These are phyloP conservation scores for Aeoliscus strigatus DNA, from an alignment of 2,797 vertebrate genomes.

Conservation along the genomic window DNA sequence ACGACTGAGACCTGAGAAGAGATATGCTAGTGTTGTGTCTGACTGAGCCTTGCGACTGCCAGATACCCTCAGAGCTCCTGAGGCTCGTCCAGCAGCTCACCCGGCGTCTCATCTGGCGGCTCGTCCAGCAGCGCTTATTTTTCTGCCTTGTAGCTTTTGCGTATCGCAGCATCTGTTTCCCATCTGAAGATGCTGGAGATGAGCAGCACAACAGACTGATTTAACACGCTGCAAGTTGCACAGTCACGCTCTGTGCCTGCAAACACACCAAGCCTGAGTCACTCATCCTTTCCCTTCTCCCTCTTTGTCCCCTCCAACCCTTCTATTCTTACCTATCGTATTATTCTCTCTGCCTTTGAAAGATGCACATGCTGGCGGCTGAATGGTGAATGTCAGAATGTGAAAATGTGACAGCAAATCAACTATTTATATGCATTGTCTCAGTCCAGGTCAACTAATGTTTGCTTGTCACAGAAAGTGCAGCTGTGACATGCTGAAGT, in stretches of 20 bases:
- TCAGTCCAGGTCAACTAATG: no score
- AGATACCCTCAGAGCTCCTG: no score
- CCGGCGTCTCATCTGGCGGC: no score
- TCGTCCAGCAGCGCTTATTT: neutral
- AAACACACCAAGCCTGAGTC: constrained; percentile 19
- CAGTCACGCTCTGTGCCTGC: constrained; percentile 48
- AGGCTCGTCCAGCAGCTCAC: no score
- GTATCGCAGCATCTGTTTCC: constrained; percentile 16
- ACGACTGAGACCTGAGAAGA: no score
- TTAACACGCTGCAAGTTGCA: constrained; percentile 50
- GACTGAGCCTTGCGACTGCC: no score
- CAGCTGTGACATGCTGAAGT: no score
- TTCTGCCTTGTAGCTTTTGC: constrained; percentile 2
- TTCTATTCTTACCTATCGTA: constrained; percentile 5
- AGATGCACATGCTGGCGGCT: neutral
- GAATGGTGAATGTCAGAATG: neutral
- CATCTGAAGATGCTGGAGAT: constrained; percentile 4
- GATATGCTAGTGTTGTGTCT: no score
- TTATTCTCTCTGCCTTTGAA: neutral
- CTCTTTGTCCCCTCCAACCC: constrained; percentile 3
- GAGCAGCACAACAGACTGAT: constrained; percentile 48
- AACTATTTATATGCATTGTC: neutral
- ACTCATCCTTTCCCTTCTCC: constrained; percentile 5
- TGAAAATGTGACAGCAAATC: neutral
- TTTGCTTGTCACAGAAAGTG: no score